These are phyloP conservation scores for Pristionchus pacificus DNA, from an alignment of 1,140 invertebrate species.

Conservation along the genomic window DNA sequence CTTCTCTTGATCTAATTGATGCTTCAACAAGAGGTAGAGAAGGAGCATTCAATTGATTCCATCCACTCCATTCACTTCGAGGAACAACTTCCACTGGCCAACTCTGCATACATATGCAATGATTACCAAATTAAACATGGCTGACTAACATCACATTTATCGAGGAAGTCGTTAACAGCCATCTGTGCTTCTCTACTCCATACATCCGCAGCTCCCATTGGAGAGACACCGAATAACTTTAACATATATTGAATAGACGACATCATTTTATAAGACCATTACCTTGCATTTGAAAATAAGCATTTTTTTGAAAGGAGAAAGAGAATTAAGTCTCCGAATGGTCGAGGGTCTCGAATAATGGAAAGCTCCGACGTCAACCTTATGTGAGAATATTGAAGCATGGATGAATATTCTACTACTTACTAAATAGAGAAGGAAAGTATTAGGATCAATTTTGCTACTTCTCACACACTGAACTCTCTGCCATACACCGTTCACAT, in stretches of 20 bases:
- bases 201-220: slow-evolving; percentile 23
- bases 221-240: slow-evolving; percentile 21
- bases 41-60: slow-evolving; percentile 30
- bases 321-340: slow-evolving; percentile 24
- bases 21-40: slow-evolving; percentile 25
- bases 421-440: background rate
- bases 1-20: slow-evolving; percentile 14
- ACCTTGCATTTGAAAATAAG: slow-evolving; percentile 36
- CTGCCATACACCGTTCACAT: slow-evolving; percentile 26
- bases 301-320: slow-evolving; percentile 33
- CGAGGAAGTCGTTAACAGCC: slow-evolving; percentile 29
- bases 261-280: background rate
- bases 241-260: background rate
- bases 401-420: slow-evolving; percentile 19
- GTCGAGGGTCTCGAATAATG: slow-evolving; percentile 23
- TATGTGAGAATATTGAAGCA: slow-evolving; percentile 24
- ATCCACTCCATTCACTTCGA: slow-evolving; percentile 20
- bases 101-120: too few species aligned
- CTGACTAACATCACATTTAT: background rate
- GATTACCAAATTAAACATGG: too few species aligned
- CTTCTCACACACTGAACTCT: slow-evolving; percentile 26
- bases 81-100: background rate
- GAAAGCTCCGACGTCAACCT: slow-evolving; percentile 31
- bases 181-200: slow-evolving; percentile 29
- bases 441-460: slow-evolving; percentile 22